phyloP scores from a whole-genome alignment of 35 echinoderm and acorn worm species.

The Apostichopus californicus region DNA sequence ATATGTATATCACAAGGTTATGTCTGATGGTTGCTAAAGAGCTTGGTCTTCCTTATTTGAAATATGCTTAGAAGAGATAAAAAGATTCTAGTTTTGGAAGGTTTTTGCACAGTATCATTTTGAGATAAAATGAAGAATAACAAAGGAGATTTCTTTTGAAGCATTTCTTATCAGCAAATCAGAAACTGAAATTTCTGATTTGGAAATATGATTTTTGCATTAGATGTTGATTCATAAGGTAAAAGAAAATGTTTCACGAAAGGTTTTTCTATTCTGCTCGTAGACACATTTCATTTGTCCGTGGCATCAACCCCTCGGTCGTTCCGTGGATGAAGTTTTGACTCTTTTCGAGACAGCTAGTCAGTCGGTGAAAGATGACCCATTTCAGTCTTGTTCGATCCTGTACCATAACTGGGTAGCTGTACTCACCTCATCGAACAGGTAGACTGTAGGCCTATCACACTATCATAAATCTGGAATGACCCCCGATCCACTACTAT shows the following conservation, averaged over 20 bases:
- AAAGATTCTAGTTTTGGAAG: no score
- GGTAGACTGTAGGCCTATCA: background rate
- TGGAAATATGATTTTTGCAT: background rate
- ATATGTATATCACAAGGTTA: no score
- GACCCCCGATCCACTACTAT: no score
- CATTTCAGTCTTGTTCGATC: background rate
- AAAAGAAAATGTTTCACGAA: background rate
- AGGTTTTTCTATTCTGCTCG: background rate
- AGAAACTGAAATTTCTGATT: no score
- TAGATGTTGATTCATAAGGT: background rate
- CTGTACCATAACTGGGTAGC: conserved; percentile 49
- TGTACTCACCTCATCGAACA: conserved; percentile 19
- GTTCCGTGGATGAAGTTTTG: background rate
- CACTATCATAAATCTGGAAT: no score
- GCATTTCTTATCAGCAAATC: no score
- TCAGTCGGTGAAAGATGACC: background rate
- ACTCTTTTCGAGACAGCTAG: conserved; percentile 3
- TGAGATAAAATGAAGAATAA: no score
- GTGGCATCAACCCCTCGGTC: conserved; percentile 27
- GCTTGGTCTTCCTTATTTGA: no score
- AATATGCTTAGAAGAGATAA: no score
- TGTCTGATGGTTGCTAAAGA: no score
- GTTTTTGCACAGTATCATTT: no score
- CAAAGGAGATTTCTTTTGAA: no score
- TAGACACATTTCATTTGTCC: conserved; percentile 34